phyloP scores from a whole-genome alignment of 2,888 invertebrate species.

The Yponomeuta cagnagella region DNA sequence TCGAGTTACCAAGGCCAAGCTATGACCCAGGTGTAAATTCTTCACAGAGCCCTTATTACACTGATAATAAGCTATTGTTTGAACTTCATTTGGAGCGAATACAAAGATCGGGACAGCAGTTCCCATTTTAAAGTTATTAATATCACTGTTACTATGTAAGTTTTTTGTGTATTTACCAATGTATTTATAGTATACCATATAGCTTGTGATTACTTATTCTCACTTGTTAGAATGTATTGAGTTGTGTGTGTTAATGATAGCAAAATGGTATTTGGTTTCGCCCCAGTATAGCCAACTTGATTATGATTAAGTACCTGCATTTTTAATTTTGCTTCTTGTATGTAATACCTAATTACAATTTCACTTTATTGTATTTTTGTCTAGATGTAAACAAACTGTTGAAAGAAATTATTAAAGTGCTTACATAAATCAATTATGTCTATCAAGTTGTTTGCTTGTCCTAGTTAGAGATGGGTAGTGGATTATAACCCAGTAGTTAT shows the following conservation, averaged over 20 bases:
- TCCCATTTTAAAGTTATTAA: conserved; percentile 49
- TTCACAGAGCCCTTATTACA: conserved; percentile 89
- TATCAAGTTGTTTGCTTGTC: too few species aligned
- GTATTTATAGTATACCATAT: conserved; percentile 14
- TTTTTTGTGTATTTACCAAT: conserved; percentile 38
- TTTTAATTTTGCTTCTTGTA: background rate
- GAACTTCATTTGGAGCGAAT: conserved; percentile 88
- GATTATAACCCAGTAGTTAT: too few species aligned
- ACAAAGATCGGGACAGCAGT: conserved; percentile 78
- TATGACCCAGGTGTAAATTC: conserved; percentile 87
- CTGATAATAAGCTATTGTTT: conserved; percentile 90
- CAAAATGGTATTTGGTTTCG: background rate
- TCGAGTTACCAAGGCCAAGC: conserved; percentile 56
- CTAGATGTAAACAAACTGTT: too few species aligned
- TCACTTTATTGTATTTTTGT: too few species aligned
- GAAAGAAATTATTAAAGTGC: too few species aligned
- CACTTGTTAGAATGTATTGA: background rate
- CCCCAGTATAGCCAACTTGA: background rate
- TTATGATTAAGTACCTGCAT: background rate
- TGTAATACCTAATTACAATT: background rate
- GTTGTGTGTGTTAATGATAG: background rate
- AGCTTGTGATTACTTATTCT: background rate
- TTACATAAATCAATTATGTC: too few species aligned
- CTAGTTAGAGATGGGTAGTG: too few species aligned
- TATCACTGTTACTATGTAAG: conserved; percentile 25